phyloP scores from a whole-genome alignment of 2,797 vertebrate species.

The Mallotus villosus region DNA sequence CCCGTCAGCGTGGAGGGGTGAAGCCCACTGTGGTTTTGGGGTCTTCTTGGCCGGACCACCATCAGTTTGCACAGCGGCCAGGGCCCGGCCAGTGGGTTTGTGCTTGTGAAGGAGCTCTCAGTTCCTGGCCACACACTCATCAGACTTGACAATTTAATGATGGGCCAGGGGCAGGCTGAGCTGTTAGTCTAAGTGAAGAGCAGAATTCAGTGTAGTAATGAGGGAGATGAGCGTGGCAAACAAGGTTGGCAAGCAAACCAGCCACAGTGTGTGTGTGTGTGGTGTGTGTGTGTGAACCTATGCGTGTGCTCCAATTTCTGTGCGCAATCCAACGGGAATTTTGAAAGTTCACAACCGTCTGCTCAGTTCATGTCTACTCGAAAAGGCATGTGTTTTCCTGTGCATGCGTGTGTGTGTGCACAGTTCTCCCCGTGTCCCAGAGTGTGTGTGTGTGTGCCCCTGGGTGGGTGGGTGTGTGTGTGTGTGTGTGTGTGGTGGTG shows the following conservation, averaged over 20 bases:
- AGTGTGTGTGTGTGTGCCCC: not conserved
- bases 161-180: not conserved
- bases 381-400: constrained; percentile 10
- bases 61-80: constrained; percentile 43
- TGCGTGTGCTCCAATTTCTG: too few species aligned
- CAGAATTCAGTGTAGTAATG: constrained; percentile 22
- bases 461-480: not conserved
- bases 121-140: constrained; percentile 57
- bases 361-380: not conserved
- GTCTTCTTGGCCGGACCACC: constrained; percentile 49
- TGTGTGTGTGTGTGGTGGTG: constrained; percentile 60
- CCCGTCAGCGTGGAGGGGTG: constrained; percentile 44
- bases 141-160: constrained; percentile 64
- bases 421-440: constrained; percentile 15
- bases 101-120: constrained; percentile 52
- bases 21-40: constrained; percentile 50
- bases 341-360: not conserved
- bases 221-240: constrained; percentile 27
- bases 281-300: not conserved
- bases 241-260: constrained; percentile 28
- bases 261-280: not conserved
- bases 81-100: constrained; percentile 13
- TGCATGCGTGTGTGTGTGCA: constrained; percentile 22
- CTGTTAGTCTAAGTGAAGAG: constrained; percentile 38
- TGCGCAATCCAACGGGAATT: not conserved